phyloP scores from a whole-genome alignment of 2,888 invertebrate species.

The Gonocerus acuteangulatus region DNA sequence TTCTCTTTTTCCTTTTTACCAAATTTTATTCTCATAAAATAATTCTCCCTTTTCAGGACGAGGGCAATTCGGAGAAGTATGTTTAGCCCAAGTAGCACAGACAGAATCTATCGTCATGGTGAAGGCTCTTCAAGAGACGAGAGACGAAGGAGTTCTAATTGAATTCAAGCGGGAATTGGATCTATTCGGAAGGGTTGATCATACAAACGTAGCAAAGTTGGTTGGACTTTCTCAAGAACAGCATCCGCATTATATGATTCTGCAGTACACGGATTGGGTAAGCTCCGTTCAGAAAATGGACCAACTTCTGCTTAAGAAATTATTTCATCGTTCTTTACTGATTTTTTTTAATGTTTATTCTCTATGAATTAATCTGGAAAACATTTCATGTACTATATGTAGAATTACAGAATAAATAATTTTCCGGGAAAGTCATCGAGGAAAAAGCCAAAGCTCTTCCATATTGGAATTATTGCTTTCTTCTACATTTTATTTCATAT shows the following conservation, averaged over 20 bases:
- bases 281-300: no score
- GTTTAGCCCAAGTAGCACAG: constrained; percentile 58
- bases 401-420: no score
- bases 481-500: no score
- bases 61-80: constrained; percentile 88
- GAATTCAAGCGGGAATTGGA: constrained; percentile 88
- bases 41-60: constrained; percentile 54
- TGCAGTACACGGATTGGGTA: constrained; percentile 92
- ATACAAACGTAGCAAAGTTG: constrained; percentile 70
- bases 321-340: not conserved
- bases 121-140: constrained; percentile 66
- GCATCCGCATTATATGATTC: constrained; percentile 80
- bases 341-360: not conserved
- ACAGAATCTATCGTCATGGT: constrained; percentile 54
- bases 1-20: no score
- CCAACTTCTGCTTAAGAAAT: no score
- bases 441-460: no score
- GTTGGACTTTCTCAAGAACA: constrained; percentile 73
- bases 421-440: no score
- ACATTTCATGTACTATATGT: no score
- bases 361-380: not conserved
- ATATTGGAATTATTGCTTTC: no score
- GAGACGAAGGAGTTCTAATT: constrained; percentile 66
- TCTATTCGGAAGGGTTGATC: constrained; percentile 71
- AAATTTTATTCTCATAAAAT: no score